Evolutionary conservation across 2,888 invertebrate species (phyloP), one percentile per base, ranked within the genome.

Genomic region (Polydrusus tereticollis): DNA sequence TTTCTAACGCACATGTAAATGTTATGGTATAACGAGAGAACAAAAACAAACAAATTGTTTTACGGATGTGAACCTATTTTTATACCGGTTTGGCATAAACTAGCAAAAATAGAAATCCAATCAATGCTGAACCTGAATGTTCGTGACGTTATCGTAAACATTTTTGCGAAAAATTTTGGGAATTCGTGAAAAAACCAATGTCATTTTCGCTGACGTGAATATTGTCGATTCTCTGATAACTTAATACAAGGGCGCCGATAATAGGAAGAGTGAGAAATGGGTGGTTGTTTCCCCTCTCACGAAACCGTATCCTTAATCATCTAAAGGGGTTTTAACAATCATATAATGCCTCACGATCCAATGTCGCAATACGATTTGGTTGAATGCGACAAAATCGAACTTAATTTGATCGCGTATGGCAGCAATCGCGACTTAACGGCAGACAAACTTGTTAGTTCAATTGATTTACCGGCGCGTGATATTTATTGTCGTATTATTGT

Each of bases 31-130:
- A 62, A 45, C 21, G 57, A 45, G 47, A 33, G 16, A 29, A 8
- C 23, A 45, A 62, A 62, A 45, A 18, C 47, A 62, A 62, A 62
- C 33, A 62, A 62, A 47, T 47, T 33, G 26, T 45, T 45, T 43
- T 60, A 62, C 62, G 47, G 62, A 62, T 62, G 62, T 29, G 2
- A 20, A 47, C 47, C 62, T 62, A 62, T 62, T 62, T 62, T 62
- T 62, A 62, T 29, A 47, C 47, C 12, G 33, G 26, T 62, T 47
- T 29, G 62, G 47, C 62, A 59, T 59, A 59, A 59, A 59, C 23
- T 41, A 16, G 26, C 41, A 43, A 59, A 41, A 26, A 41, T 23
- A 59, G 59, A 59, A 59, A 59, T 26, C 14, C 29, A 55, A 59
- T 43, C 16, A 26, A 23, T 43, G 16, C 10, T 14, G 26, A 16